Conservation (phyloP, 2,797 vertebrate genomes). For the Chrysocyon brachyurus region DNA sequence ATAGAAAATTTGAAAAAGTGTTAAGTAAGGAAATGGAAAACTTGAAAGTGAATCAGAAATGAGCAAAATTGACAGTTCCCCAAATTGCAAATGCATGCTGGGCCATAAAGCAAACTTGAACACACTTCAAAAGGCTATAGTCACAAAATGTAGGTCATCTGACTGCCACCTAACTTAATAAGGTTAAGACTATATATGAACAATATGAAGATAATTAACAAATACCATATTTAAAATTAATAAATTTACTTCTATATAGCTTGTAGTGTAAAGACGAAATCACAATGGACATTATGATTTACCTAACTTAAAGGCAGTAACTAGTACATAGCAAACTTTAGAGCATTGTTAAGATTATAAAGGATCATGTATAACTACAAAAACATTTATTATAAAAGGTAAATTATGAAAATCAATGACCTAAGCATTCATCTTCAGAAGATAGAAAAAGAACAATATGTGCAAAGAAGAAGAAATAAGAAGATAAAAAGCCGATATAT, state of each 20-base stretch:
- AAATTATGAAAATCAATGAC: not conserved
- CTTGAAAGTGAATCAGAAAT: not conserved
- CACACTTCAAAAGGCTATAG: not conserved
- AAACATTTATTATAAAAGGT: not conserved
- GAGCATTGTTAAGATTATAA: not conserved
- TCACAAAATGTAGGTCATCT: not conserved
- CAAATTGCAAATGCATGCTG: not conserved
- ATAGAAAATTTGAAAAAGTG: not conserved
- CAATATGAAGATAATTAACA: not conserved
- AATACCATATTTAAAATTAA: not conserved
- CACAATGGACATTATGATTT: not conserved
- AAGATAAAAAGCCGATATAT: not conserved
- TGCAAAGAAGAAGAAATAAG: not conserved
- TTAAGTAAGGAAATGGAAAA: not conserved
- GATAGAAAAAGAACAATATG: not conserved
- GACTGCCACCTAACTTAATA: not conserved
- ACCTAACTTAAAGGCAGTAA: not conserved
- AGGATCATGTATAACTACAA: not conserved
- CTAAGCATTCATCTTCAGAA: not conserved
- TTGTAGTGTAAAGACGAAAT: not conserved
- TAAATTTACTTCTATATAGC: not conserved
- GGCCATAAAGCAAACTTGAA: not conserved
- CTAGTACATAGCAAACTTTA: not conserved
- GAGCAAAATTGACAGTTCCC: not conserved
- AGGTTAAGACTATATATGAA: not conserved